Percentiles rank a stretch among this genome's conserved stretches.
Evolutionary conservation across 2,113 vertebrate species (phyloP).

Genomic region (Myxocyprinus asiaticus): DNA sequence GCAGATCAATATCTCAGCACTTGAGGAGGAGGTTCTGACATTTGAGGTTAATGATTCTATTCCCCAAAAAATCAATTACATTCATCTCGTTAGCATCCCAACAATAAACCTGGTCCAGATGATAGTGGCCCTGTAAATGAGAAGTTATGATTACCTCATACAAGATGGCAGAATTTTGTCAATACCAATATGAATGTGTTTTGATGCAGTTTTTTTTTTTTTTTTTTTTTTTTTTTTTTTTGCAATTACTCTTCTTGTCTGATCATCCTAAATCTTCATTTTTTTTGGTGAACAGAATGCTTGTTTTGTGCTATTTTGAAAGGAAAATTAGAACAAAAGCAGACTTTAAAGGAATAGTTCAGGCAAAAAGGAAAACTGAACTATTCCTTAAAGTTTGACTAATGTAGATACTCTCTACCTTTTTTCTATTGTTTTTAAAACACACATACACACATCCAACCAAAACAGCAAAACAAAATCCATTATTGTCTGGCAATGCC

Average conservation of each 20-base stretch:
- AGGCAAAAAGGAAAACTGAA: too few species aligned
- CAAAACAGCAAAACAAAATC: conserved; percentile 55
- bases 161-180: conserved; percentile 47
- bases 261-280: neutral
- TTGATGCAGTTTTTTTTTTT: conserved; percentile 18
- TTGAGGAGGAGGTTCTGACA: conserved; percentile 55
- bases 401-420: too few species aligned
- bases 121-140: conserved; percentile 43
- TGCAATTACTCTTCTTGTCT: conserved; percentile 47
- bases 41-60: conserved; percentile 63
- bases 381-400: neutral
- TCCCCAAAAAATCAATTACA: conserved; percentile 63
- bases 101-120: conserved; percentile 48
- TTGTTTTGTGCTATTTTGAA: too few species aligned
- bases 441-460: conserved; percentile 7
- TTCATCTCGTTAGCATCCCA: conserved; percentile 50
- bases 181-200: conserved; percentile 36
- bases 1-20: conserved; percentile 65
- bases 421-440: neutral
- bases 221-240: conserved; percentile 31
- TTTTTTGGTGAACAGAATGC: too few species aligned
- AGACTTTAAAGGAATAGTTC: too few species aligned
- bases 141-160: conserved; percentile 52
- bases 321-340: too few species aligned
- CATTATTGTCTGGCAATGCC: conserved; percentile 72